Evolutionary conservation across 2,888 invertebrate genomes (phyloP), one percentile per base, ranked within the genome.

Genomic region (Danaus chrysippus): DNA sequence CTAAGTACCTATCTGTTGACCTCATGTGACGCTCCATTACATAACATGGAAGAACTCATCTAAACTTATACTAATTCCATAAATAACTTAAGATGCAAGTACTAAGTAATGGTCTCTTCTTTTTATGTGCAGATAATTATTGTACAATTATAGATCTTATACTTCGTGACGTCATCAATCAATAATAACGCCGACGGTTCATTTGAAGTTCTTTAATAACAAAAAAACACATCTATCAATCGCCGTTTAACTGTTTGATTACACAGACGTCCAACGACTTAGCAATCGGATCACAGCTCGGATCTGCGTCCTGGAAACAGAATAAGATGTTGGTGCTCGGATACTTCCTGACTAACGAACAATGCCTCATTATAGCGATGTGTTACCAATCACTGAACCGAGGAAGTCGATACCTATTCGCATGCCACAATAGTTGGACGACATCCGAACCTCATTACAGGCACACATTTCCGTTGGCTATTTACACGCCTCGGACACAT

Each of bases 401-500:
- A 90, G 90, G 90, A 91, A 90, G 90, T 89, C 87, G 78, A 88
- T 87, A 90, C 89, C 89, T 90, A 90, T 90, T 89, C 89, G 88
- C 86, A 79, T 71, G 77, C 84, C 86, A 91, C 90, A 91, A 91
- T 91, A 90, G 90, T 86, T 87, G 87, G 89, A 87, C 88, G 89
- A 89, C 87, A 90, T 91, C 90, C 90, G 90, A 90, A 89, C 87
- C 90, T 89, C 90, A 87, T 91, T 91, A 89, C 83, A 84, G 83
- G 77, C 76, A 76, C 83, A 82, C 84, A 79, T 88, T 90, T 91
- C 90, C 90, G 90, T 78, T 87, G 79, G 82, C 79, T 78, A 86
- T 89, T 87, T 82, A 87, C 83, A 82, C 76, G 81, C 84, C 81
- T 78, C 76, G 76, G 79, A 76, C 71, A 73, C 81, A 81, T 78